Evolutionary conservation across 2,888 invertebrate species (phyloP), one percentile per base, ranked within the genome.

Genomic region (Thysanoteuthis rhombus): DNA sequence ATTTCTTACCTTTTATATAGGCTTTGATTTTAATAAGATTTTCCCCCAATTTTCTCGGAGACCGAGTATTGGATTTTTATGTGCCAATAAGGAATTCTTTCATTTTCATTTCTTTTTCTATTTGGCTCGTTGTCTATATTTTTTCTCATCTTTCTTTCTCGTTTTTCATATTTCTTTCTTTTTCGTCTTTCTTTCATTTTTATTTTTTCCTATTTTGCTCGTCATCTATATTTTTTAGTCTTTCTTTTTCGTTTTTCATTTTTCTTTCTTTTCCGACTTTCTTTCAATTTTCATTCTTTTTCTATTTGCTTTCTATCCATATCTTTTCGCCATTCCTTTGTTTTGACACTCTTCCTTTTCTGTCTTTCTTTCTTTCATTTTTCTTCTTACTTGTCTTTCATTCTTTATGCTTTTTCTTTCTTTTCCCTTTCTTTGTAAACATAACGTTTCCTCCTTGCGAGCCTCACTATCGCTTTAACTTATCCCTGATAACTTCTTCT

Each of bases 51-150:
- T 91, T 93, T 22, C 91, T 93, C 28, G 32, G 52, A 93, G 39
- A 89, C 19, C 91, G 39, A 93, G 19, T 75, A 75, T 75, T 75
- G 75, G 75, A 75, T 75, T 75, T 93, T 94, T 45, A 47, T 94
- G n/a, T 16, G 75, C 75, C 75, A 75, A 75, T 36, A 75, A n/a
- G 75, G 75, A 75, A 75, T n/a, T n/a, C 75, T n/a, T 10, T 28
- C 6, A 58, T 75, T 75, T 75, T n/a, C 4, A 12, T 52, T 75
- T 19, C 10, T n/a, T 75, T 75, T n/a, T 75, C 0, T 12, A 12
- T n/a, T 75, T 36, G 2, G 16, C 36, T 75, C 36, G 3, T 75
- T n/a, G 4, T n/a, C 75, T n/a, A 75, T 75, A 75, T 75, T 75
- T 75, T 58, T 32, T 58, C 4, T 75, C 19, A 25, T 75, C 1